Evolutionary conservation across 2,888 invertebrate genomes (phyloP).

Genomic region (Polyommatus iphigenia): DNA sequence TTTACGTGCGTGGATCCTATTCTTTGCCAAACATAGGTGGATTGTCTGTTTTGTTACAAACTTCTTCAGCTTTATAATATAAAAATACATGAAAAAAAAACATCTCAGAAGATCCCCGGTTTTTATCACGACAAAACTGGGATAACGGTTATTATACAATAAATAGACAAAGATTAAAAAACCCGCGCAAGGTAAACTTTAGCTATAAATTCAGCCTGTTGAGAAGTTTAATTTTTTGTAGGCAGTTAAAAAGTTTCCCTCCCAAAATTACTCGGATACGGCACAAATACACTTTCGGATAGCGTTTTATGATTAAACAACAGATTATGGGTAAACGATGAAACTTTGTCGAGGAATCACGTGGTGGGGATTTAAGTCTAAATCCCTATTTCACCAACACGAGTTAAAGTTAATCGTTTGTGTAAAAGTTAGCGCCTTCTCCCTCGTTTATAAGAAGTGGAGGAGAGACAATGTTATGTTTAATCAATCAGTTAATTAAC

Average conservation of each 20-base stretch:
- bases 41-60: too few relatives aligned
- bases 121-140: slow-evolving; percentile 2
- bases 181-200: neutral
- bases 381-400: too few relatives aligned
- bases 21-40: too few relatives aligned
- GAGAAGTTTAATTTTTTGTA: slow-evolving; percentile 25
- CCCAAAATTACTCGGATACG: slow-evolving; percentile 11
- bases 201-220: slow-evolving; percentile 16
- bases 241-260: slow-evolving; percentile 20
- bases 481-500: too few relatives aligned
- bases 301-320: slow-evolving; percentile 18
- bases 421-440: too few relatives aligned
- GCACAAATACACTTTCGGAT: slow-evolving; percentile 17
- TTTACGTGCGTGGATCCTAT: too few relatives aligned
- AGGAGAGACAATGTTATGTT: too few relatives aligned
- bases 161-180: slow-evolving; percentile 23
- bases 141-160: neutral
- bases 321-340: neutral
- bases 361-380: neutral
- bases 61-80: neutral
- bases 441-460: too few relatives aligned
- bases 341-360: neutral
- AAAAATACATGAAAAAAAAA: neutral
- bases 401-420: too few relatives aligned
- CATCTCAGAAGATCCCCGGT: neutral